Evolutionary conservation across 2,888 invertebrate genomes (phyloP).

Genomic region (Hirtodrosophila histrioides): DNA sequence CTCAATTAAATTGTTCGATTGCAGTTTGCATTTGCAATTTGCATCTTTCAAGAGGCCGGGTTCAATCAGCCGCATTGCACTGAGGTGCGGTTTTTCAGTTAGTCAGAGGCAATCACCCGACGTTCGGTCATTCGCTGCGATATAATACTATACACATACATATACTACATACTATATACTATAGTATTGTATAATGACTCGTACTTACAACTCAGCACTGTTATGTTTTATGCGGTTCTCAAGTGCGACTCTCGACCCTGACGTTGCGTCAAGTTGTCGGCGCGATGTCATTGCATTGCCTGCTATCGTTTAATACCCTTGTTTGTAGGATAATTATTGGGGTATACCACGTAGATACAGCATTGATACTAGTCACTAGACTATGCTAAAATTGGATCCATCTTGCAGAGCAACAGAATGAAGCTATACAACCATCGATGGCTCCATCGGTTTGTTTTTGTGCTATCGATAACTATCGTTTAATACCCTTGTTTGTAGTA

Average conservation of each 20-base stretch:
- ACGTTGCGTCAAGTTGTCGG: conserved; percentile 34
- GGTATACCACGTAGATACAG: too few relatives aligned
- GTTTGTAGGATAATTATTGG: neutral
- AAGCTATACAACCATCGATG: too few relatives aligned
- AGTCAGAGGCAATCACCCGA: conserved; percentile 44
- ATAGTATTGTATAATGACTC: conserved; percentile 11
- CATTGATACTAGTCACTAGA: too few relatives aligned
- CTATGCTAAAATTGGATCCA: too few relatives aligned
- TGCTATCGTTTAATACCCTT: conserved; percentile 27
- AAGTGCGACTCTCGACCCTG: conserved; percentile 52
- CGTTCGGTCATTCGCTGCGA: conserved; percentile 38
- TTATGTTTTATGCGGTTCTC: conserved; percentile 51
- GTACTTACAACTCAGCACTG: conserved; percentile 19
- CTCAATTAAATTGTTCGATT: conserved; percentile 68
- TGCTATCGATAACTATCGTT: too few relatives aligned
- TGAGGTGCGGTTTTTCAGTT: conserved; percentile 13
- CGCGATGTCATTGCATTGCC: conserved; percentile 29
- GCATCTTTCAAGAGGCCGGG: conserved; percentile 30
- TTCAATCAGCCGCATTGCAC: conserved; percentile 2
- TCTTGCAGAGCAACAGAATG: too few relatives aligned
- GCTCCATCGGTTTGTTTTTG: too few relatives aligned
- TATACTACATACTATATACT: neutral
- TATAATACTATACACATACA: conserved; percentile 1
- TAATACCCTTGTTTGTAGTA: too few relatives aligned
- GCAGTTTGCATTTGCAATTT: conserved; percentile 62